Base-by-base conservation (phyloP, 2,797 vertebrate genomes). In the Poecilia picta region DNA sequence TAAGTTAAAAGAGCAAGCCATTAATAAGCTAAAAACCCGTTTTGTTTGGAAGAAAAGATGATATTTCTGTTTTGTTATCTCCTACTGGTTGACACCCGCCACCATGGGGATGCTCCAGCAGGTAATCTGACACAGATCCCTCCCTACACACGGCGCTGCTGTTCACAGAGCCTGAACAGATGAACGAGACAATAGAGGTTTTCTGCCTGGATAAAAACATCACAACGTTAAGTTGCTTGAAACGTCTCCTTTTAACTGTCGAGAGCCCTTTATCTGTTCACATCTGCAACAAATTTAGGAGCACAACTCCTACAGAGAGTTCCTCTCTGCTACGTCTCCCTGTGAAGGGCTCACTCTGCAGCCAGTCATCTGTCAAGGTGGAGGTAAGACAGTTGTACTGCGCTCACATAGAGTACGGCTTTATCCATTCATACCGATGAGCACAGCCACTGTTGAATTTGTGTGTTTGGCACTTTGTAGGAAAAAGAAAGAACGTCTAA, bases 191-290 rank as follows among this genome's bases (percentile, higher is more conserved):
- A n/a, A 31, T 12, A 23, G 23, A 66, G 45, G 12, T 39, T 39
- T 76, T 76, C 43, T 49, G 74, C 45, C 18, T 66, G 46, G 25
- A 71, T 45, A 45, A 68, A 36, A 66, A n/a, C 59, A 76, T 47
- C 43, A 46, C 20, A 49, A n/a, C 5, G 31, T 59, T 25, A 46
- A 66, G 74, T 6, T 36, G 57, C 45, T 46, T 33, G n/a, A 64
- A 47, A 33, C 23, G 16, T 75, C 28, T 76, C 74, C 20, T 64
- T 7, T 31, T 36, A 2, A 36, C 28, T 66, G 45, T 53, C 13
- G 1, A 49, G 28, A 66, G 31, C 18, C 62, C 12, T 66, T 46
- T 49, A 10, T 76, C 18, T 5, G 20, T 39, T 33, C 16, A 46
- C 5, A 15, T 76, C 45, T 39, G 31, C 33, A 36, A 47, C 33